These are phyloP conservation scores for Rynchops niger DNA, from an alignment of 2,113 vertebrate species.

Conservation along the genomic window DNA sequence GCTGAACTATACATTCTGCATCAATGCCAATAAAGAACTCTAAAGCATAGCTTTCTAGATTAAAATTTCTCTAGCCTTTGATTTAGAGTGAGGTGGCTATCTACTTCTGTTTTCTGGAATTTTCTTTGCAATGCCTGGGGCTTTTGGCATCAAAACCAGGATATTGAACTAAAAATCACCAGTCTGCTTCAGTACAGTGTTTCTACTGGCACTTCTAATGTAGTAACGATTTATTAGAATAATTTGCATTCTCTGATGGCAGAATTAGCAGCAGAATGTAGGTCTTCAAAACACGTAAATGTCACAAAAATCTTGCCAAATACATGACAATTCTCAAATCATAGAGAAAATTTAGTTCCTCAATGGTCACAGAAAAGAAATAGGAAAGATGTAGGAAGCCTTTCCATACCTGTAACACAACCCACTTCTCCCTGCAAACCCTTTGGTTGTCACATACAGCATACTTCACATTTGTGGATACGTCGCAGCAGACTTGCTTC, in stretches of 20 bases:
- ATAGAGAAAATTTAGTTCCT: background rate
- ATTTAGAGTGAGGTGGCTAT: background rate
- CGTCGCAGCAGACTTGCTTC: background rate
- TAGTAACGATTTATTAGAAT: background rate
- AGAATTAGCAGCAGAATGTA: background rate
- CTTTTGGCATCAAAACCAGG: background rate
- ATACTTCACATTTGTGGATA: background rate
- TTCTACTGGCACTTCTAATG: background rate
- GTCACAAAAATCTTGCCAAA: background rate
- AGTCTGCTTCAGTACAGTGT: background rate
- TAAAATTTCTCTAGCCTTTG: background rate
- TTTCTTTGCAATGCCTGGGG: background rate
- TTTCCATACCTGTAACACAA: background rate
- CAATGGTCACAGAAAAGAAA: background rate
- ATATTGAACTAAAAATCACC: background rate
- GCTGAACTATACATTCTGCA: background rate
- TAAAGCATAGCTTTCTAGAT: background rate
- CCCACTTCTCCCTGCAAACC: background rate
- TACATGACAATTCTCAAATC: background rate
- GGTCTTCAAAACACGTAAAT: background rate
- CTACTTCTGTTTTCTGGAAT: background rate
- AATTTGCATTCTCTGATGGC: background rate
- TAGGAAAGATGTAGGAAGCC: background rate
- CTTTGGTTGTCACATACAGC: background rate
- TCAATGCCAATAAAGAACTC: background rate